Evolutionary conservation across 2,888 invertebrate species (phyloP), one percentile per base, ranked within the genome.

Genomic region (Conus canariensis): DNA sequence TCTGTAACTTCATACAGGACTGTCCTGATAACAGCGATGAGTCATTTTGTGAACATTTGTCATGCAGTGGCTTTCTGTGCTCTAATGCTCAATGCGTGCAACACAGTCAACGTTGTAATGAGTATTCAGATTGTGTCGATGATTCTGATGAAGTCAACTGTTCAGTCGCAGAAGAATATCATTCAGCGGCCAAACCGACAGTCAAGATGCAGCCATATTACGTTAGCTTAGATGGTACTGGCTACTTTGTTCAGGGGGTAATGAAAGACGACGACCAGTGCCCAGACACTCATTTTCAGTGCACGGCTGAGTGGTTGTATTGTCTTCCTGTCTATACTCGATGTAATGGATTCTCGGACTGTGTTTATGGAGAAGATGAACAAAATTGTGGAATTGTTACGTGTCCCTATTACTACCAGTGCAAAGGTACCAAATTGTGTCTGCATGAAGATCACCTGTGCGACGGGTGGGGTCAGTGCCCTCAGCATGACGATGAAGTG

Each of bases 401-500:
- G 22, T 83, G 82, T 58, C 58, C 82, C 58, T 14, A 19, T 56
- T 58, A 58, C 58, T 83, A 83, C 22, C 82, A 25, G 22, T 83
- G 82, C 19, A 19, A 22, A 22, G 82, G 7, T 58, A 58, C 82
- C 56, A 83, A 10, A 83, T 56, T 83, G 82, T 83, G 82, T 22
- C 58, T 83, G 16, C 82, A 83, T 19, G 12, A 8, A 12, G 58
- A 83, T 25, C 82, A 83, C 10, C 82, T 83, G 58, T 83, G 82
- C 58, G 82, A 83, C 58, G 82, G 82, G 58, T 83, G 82, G 82
- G 82, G 82, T 58, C 82, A 83, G 82, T 83, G 82, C 19, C 82
- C 82, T 58, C 22, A 56, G 56, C 7, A 25, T 6, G 82, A 83
- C n/a, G 82, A 83, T 9, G 82, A 83, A 83, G 0, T 56, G 58